Conservation (phyloP, 1,140 invertebrate genomes). For the Ceratosolen fusciceps region DNA sequence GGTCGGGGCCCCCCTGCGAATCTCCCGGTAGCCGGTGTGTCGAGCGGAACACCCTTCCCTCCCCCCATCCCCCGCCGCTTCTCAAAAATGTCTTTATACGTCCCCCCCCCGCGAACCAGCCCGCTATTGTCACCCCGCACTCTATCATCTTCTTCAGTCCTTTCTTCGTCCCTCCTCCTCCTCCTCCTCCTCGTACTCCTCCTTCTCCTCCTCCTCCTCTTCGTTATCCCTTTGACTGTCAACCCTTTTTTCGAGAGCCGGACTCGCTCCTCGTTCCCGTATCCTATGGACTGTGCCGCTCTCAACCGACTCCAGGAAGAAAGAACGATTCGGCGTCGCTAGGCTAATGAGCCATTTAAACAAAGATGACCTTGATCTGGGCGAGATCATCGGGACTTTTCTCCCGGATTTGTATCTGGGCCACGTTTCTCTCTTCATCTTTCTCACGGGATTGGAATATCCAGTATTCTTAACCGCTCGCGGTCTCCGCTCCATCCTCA, state of each 20-base stretch:
- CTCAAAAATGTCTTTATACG: too few species aligned
- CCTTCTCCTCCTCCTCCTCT: not conserved
- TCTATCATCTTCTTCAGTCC: too few species aligned
- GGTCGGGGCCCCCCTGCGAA: conserved; percentile 56
- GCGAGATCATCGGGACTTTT: conserved; percentile 5
- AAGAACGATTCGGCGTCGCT: conserved; percentile 39
- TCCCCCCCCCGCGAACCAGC: too few species aligned
- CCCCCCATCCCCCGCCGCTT: conserved; percentile 5
- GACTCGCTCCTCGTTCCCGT: not conserved
- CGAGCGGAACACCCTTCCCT: not conserved
- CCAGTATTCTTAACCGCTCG: conserved; percentile 1
- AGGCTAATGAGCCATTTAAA: conserved; percentile 57
- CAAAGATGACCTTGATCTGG: conserved; percentile 23
- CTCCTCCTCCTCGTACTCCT: too few species aligned
- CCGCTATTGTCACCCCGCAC: too few species aligned
- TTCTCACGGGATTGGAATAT: conserved; percentile 37
- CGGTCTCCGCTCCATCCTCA: not conserved
- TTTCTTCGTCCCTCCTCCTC: too few species aligned
- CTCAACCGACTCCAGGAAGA: conserved; percentile 40
- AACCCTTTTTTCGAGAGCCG: conserved; percentile 4
- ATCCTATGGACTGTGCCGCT: too few species aligned
- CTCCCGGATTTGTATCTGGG: not conserved
- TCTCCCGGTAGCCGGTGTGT: not conserved
- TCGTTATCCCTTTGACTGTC: not conserved
- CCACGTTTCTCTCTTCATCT: not conserved